Evolutionary conservation across 2,888 invertebrate genomes (phyloP), one percentile per base, ranked within the genome.

Genomic region (Thymelicus acteon): DNA sequence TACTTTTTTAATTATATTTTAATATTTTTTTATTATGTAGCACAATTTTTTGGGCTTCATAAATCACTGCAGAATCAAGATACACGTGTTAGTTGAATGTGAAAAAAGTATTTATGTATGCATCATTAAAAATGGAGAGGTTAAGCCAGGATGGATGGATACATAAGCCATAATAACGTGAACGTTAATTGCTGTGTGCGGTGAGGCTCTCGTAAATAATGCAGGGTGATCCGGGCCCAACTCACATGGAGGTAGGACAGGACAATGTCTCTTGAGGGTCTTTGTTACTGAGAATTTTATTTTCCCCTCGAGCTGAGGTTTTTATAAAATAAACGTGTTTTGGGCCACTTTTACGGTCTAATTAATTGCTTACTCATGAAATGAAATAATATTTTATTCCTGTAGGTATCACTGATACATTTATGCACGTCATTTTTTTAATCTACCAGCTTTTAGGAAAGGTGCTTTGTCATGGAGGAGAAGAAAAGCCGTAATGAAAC

Each of bases 161-260:
- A 68, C 57, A 15, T 37, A 24, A 39, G 63, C 57, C 49, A 40
- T 60, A 57, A 52, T 63, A 74, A 74, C 71, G 71, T 65, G 65
- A 72, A 72, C 64, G 75, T 76, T 78, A 78, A 79, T 78, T 76
- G 75, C 74, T 72, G 68, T 60, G 49, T 75, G 75, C 64, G 74
- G 73, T 70, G 72, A 76, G 73, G 75, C 71, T 69, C 68, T 63
- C 73, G 75, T 79, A 76, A 80, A 80, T 80, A 79, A 78, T 78
- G 74, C 73, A 79, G 65, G 71, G 67, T 65, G 73, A 76, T 75
- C 72, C 71, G 72, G 63, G 48, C 19, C n/a, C 63, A 5, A 48
- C 31, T 48, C 63, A 63, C 57, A 57, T 63, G 63, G 15, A 47
- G 66, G 67, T 7, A 57, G 57, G 57, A 57, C 15, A 24, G 47